phyloP scores from a whole-genome alignment of 1,140 invertebrate genomes.

The Triops longicaudatus region DNA sequence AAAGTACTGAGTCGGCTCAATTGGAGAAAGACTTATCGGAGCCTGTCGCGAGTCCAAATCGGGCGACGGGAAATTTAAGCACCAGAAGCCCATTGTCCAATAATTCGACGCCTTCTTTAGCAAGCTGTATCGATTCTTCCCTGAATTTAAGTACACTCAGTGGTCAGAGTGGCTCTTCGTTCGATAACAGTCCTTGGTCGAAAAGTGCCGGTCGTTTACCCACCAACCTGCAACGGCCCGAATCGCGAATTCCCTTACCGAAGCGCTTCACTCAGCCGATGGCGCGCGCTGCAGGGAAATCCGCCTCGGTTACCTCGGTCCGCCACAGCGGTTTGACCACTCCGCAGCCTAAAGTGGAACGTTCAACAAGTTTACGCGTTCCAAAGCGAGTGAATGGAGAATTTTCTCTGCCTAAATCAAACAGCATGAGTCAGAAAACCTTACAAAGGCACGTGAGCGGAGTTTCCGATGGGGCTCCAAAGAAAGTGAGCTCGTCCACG shows the following conservation, averaged over 20 bases:
- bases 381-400: background rate
- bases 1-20: background rate
- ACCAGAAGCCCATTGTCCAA: background rate
- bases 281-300: background rate
- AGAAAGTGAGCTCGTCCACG: background rate
- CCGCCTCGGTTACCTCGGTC: no score
- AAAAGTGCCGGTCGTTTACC: no score
- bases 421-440: background rate
- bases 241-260: conserved; percentile 4
- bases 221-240: background rate
- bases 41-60: background rate
- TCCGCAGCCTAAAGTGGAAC: background rate
- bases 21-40: background rate
- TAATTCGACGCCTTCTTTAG: background rate
- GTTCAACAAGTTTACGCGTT: background rate
- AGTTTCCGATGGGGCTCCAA: background rate
- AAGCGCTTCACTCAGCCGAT: background rate
- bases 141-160: background rate
- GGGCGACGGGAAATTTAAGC: background rate
- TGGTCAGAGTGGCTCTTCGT: background rate
- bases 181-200: background rate
- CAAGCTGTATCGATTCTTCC: background rate
- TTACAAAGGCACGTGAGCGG: background rate
- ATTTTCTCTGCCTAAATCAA: background rate
- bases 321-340: background rate